Conservation (phyloP, 1,140 invertebrate species). For the Acarapis woodi region DNA sequence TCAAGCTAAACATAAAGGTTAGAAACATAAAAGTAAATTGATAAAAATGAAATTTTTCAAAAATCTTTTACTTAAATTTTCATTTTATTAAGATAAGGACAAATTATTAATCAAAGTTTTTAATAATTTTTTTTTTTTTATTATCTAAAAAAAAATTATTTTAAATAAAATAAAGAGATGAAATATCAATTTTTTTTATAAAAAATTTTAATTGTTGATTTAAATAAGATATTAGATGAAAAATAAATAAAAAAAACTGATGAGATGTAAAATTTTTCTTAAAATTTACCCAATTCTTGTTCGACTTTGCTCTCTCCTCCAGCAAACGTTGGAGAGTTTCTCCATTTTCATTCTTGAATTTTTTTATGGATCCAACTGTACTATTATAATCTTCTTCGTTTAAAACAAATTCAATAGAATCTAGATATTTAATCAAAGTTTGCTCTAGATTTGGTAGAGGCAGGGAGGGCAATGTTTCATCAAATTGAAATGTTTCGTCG, state of each 20-base stretch:
- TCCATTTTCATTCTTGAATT: conserved; percentile 19
- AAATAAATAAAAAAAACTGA: too few species aligned
- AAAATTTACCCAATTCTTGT: conserved; percentile 4
- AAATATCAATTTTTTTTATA: background rate
- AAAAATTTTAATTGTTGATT: background rate
- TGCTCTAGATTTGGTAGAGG: conserved; percentile 14
- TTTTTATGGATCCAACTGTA: conserved; percentile 16
- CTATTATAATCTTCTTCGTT: conserved; percentile 16
- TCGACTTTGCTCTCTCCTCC: background rate
- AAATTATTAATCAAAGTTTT: too few species aligned
- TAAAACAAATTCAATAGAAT: conserved; percentile 17
- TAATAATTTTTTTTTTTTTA: too few species aligned
- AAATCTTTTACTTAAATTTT: too few species aligned
- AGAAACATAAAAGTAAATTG: background rate
- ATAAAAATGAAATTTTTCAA: too few species aligned
- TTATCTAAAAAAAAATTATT: background rate
- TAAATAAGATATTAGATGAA: background rate
- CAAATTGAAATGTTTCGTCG: conserved; percentile 14
- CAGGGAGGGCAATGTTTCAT: conserved; percentile 11
- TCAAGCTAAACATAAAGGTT: conserved; percentile 14
- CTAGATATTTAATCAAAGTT: conserved; percentile 18
- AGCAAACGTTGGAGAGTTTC: conserved; percentile 15
- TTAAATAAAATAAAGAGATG: background rate
- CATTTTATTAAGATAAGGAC: too few species aligned
- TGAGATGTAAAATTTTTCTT: too few species aligned